phyloP scores from a whole-genome alignment of 2,797 vertebrate species.

The Anabacerthia variegaticeps region DNA sequence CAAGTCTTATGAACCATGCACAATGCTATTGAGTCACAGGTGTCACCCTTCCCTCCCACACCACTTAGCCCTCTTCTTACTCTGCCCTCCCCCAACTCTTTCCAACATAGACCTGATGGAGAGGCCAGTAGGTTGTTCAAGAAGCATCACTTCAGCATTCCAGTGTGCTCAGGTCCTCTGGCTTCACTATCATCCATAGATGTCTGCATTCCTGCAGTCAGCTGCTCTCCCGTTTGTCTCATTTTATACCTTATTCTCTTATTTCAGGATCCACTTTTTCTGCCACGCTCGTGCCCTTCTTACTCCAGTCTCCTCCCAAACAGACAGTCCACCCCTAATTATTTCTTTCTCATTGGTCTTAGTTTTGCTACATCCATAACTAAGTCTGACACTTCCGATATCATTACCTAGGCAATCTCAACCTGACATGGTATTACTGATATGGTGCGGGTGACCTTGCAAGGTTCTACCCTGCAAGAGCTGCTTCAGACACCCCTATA shows the following conservation, averaged over 20 bases:
- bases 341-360: neutral
- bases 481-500: neutral
- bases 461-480: neutral
- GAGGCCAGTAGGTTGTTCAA: neutral
- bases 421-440: neutral
- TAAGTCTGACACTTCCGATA: neutral
- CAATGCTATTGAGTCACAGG: neutral
- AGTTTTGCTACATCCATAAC: neutral
- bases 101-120: neutral
- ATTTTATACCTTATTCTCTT: neutral
- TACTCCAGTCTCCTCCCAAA: neutral
- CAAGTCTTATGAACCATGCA: neutral
- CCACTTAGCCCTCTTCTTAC: neutral
- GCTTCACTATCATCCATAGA: neutral
- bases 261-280: neutral
- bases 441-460: neutral
- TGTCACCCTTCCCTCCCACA: neutral
- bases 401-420: neutral
- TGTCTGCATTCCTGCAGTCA: neutral
- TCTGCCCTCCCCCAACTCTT: neutral
- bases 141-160: neutral
- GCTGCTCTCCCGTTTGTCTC: neutral
- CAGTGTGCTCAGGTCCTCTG: neutral
- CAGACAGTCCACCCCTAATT: neutral
- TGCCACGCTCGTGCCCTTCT: neutral